Base-by-base conservation (phyloP, 1,140 invertebrate genomes). In the Thrips palmi region DNA sequence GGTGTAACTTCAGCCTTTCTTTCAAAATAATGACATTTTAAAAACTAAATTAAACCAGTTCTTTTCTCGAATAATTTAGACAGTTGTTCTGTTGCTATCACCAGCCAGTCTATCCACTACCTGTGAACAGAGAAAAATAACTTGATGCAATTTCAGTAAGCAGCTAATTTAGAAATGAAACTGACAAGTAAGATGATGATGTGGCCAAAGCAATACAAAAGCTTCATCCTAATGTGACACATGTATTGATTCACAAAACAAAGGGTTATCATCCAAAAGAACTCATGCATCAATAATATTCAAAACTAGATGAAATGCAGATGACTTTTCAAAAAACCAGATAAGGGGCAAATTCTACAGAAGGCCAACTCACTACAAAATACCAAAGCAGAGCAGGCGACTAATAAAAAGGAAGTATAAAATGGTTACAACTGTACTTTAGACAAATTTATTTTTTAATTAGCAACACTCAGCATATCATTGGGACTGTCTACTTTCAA, bases 41-140 rank as follows among this genome's bases (percentile, higher is more conserved):
- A n/a, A n/a, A n/a, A n/a, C n/a, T n/a, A n/a, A n/a, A n/a, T n/a
- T n/a, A n/a, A n/a, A n/a, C n/a, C n/a, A n/a, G n/a, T n/a, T n/a
- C n/a, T n/a, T n/a, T n/a, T n/a, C n/a, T n/a, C n/a, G n/a, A n/a
- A 11, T 21, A 18, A 28, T 22, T 70, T 62, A 72, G 55, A 73
- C 71, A 48, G 60, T 70, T 41, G 68, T 71, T 46, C 70, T 58
- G 43, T 63, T 65, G 22, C 69, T 59, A 48, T 73, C 69, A 29
- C 70, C 70, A 31, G 67, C 67, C 33, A 74, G 47, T 52, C 60
- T 60, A 45, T 72, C 64, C 45, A 72, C 48, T 43, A 73, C 17
- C 62, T 64, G 40, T 40, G 57, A 53, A 28, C 47, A 46, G 42
- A 42, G 42, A 22, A 37, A 17, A 20, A 4, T 5, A 34, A 18